Evolutionary conservation across 2,888 invertebrate genomes (phyloP).

Genomic region (Drosophila tanythrix): DNA sequence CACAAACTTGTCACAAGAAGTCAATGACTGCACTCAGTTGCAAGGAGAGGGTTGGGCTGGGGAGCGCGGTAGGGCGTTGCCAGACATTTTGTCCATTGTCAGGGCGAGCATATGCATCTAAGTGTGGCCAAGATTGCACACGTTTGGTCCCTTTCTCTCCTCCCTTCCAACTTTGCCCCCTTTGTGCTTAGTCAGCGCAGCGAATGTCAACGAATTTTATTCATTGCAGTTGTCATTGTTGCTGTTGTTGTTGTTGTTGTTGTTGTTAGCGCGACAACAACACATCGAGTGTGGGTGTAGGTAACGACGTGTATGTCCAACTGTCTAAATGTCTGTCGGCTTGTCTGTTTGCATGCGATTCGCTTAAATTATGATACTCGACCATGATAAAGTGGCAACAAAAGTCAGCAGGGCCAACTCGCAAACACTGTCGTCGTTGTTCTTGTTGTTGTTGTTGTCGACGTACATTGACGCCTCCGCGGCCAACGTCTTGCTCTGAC

Average conservation of each 20-base stretch:
- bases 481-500: conserved; percentile 31
- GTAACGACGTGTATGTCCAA: conserved; percentile 46
- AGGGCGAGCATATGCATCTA: conserved; percentile 48
- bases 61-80: conserved; percentile 45
- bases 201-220: conserved; percentile 76
- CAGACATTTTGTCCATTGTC: conserved; percentile 45
- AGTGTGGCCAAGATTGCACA: conserved; percentile 62
- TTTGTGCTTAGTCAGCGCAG: conserved; percentile 69
- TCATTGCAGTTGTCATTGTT: conserved; percentile 55
- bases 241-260: conserved; percentile 44
- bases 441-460: conserved; percentile 27
- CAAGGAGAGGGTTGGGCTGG: not conserved
- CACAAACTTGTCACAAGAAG: conserved; percentile 73
- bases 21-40: conserved; percentile 25
- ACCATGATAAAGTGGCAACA: conserved; percentile 78
- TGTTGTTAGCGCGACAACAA: conserved; percentile 42
- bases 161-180: not conserved
- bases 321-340: conserved; percentile 17
- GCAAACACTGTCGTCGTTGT: conserved; percentile 15
- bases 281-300: conserved; percentile 59
- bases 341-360: conserved; percentile 52
- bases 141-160: conserved; percentile 23
- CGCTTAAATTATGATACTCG: conserved; percentile 77
- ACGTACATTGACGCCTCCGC: conserved; percentile 52
- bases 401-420: conserved; percentile 63